Evolutionary conservation across 1,140 invertebrate genomes (phyloP).

Genomic region (Saxidomus purpurata): DNA sequence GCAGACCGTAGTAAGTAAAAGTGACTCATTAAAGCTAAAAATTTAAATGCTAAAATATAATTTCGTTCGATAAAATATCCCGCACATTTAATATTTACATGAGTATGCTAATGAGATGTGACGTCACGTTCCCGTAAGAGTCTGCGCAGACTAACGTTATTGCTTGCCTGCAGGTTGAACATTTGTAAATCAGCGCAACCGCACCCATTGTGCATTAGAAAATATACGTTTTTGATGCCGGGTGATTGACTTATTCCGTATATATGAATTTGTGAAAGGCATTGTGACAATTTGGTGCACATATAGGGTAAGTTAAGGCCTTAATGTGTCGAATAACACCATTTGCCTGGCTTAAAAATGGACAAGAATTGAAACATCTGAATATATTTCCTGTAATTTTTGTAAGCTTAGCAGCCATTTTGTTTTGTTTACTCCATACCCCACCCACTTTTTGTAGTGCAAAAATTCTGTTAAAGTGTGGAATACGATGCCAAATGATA

Average conservation of each 20-base stretch:
- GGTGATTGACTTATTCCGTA: slow-evolving; percentile 52
- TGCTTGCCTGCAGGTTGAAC: slow-evolving; percentile 44
- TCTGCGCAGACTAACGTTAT: slow-evolving; percentile 18
- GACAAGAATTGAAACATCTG: not conserved
- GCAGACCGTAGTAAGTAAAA: no score
- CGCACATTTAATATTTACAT: slow-evolving; percentile 62
- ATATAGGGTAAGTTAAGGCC: slow-evolving; percentile 59
- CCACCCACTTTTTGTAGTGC: slow-evolving; percentile 38
- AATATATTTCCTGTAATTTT: not conserved
- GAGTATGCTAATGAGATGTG: slow-evolving; percentile 66
- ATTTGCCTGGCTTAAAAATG: not conserved
- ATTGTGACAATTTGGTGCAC: slow-evolving; percentile 51
- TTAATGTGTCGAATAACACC: not conserved
- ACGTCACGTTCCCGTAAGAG: slow-evolving; percentile 52
- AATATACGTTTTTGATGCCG: slow-evolving; percentile 64
- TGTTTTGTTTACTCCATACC: slow-evolving; percentile 62
- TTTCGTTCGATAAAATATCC: not conserved
- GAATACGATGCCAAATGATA: no score
- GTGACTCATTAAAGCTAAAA: no score
- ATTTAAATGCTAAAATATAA: no score
- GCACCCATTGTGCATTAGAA: slow-evolving; percentile 68
- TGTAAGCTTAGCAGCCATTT: slow-evolving; percentile 43
- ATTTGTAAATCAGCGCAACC: slow-evolving; percentile 67
- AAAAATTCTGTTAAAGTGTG: not conserved
- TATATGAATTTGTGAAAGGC: slow-evolving; percentile 64